phyloP scores from a whole-genome alignment of 92 coral and sea anemone species.

The Umimayanthus kanabou region DNA sequence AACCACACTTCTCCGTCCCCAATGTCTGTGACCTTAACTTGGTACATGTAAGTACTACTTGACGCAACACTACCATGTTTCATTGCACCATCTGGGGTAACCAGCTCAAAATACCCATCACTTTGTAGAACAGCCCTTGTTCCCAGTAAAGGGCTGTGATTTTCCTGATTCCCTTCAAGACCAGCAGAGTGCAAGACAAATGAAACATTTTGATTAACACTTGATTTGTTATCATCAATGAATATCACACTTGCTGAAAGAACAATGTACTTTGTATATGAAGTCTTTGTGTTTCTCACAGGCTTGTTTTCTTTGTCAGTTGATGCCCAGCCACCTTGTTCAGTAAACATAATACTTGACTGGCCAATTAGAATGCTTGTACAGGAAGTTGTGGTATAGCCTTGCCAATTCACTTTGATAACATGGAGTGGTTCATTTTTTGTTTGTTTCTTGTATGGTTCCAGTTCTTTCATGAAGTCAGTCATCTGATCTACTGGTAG shows the following conservation, averaged over 20 bases:
- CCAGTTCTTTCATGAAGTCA: slow-evolving; percentile 38
- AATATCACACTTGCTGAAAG: slow-evolving; percentile 23
- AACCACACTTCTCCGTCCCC: slow-evolving; percentile 24
- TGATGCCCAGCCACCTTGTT: slow-evolving; percentile 67
- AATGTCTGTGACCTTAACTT: slow-evolving; percentile 7
- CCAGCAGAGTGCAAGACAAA: slow-evolving; percentile 21
- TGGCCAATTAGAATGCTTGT: slow-evolving; percentile 69
- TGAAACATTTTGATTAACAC: slow-evolving; percentile 15
- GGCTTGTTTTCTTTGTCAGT: slow-evolving; percentile 49
- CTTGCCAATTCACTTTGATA: slow-evolving; percentile 42
- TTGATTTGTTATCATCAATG: slow-evolving; percentile 3
- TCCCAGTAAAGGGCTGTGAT: background rate
- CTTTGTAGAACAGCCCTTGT: slow-evolving; percentile 28
- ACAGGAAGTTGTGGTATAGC: slow-evolving; percentile 36
- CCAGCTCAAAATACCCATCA: slow-evolving; percentile 14
- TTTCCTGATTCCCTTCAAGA: background rate
- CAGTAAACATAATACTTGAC: slow-evolving; percentile 70
- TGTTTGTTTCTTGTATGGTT: background rate
- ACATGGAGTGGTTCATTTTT: background rate
- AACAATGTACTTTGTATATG: slow-evolving; percentile 1
- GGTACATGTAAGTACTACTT: background rate
- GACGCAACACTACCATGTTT: background rate
- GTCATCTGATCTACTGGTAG: slow-evolving; percentile 69
- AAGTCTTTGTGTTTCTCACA: background rate
- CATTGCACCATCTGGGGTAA: background rate